Conservation (phyloP, 2,888 invertebrate genomes). For the Rapana venosa region DNA sequence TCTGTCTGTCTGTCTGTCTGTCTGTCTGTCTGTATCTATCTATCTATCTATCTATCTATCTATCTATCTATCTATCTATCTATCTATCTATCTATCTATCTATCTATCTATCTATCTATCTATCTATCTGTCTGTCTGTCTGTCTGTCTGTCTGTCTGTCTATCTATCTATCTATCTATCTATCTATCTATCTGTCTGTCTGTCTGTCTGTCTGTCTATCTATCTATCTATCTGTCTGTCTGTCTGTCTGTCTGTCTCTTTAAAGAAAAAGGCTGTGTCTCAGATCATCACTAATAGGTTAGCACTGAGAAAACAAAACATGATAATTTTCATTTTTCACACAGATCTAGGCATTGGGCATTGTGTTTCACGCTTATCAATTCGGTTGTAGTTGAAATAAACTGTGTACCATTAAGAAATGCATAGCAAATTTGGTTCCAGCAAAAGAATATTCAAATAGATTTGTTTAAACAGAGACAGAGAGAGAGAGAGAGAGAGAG, state of each 20-base stretch:
- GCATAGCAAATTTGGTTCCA: background rate
- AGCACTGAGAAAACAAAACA: too few species aligned
- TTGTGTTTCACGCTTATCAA: too few species aligned
- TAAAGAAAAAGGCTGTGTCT: too few species aligned
- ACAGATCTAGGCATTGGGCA: too few species aligned
- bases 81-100: background rate
- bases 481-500: background rate
- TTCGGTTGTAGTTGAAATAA: background rate
- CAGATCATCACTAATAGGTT: too few species aligned
- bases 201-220: background rate
- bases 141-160: background rate
- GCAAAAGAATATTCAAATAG: background rate
- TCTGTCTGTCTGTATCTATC: too few species aligned
- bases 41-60: too few species aligned
- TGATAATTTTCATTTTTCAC: too few species aligned
- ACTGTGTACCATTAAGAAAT: background rate
- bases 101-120: background rate
- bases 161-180: background rate
- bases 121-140: background rate
- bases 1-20: too few species aligned
- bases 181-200: background rate
- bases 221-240: background rate
- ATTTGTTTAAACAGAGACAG: background rate
- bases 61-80: background rate
- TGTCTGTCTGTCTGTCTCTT: background rate